These are phyloP conservation scores for Actinemys pallida DNA, from an alignment of 2,113 vertebrate species.

Conservation along the genomic window DNA sequence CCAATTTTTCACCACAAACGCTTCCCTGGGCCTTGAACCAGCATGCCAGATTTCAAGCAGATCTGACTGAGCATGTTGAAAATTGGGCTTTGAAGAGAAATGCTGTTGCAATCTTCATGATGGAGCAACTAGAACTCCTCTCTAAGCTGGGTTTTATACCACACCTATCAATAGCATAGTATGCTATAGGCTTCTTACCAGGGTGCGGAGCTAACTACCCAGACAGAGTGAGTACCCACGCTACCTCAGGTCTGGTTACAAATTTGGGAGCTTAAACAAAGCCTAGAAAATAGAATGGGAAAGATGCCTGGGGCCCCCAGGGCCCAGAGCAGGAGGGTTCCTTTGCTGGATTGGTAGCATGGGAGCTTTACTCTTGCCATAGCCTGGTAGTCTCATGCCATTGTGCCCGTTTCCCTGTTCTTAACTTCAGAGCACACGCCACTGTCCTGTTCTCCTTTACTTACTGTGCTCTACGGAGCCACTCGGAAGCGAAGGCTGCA, in stretches of 20 bases:
- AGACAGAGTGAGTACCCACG: neutral
- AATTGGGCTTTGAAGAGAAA: neutral
- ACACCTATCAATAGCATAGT: neutral
- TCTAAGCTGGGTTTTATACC: neutral
- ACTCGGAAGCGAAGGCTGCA: neutral
- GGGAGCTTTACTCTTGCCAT: neutral
- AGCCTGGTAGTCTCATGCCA: neutral
- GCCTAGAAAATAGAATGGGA: neutral
- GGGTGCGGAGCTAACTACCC: neutral
- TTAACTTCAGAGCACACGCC: neutral
- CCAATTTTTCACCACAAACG: neutral
- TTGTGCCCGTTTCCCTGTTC: neutral
- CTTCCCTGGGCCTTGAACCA: neutral
- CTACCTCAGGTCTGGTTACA: neutral
- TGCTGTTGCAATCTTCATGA: neutral
- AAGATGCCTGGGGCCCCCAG: neutral
- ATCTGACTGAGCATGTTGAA: neutral
- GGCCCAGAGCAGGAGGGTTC: neutral
- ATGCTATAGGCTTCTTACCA: neutral
- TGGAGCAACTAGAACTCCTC: neutral
- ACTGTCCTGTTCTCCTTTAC: neutral
- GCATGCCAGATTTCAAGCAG: neutral
- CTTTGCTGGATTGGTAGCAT: neutral
- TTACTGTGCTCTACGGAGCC: neutral
- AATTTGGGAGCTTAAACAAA: neutral